phyloP scores from a whole-genome alignment of 30 jellyfish, hydroid and myxozoan species.

The Cassiopea andromeda region DNA sequence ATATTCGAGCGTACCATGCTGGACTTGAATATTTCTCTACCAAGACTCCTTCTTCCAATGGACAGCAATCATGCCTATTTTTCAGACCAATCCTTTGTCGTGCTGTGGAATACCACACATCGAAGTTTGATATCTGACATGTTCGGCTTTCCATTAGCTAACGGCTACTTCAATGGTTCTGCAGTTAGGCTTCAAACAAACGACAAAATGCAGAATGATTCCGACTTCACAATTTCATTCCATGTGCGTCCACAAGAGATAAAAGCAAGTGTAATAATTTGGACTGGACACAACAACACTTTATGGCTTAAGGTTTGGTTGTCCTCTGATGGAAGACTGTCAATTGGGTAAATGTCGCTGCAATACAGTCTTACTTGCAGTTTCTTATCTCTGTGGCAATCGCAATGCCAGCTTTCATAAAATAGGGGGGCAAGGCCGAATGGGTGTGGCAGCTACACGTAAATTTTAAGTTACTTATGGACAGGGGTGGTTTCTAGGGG shows the following conservation, averaged over 20 bases:
- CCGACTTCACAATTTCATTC: constrained; percentile 31
- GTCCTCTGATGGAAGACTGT: neutral
- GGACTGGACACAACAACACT: neutral
- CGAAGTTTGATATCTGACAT: neutral
- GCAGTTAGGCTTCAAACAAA: neutral
- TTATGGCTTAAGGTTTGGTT: neutral
- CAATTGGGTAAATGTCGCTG: neutral
- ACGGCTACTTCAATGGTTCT: constrained; percentile 26
- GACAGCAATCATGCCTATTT: neutral
- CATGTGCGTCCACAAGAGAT: constrained; percentile 18
- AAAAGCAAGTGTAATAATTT: neutral
- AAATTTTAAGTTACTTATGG: too few species aligned
- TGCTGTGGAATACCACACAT: neutral
- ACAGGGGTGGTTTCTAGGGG: too few species aligned
- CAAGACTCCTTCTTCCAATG: constrained; percentile 29
- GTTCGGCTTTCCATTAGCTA: constrained; percentile 51
- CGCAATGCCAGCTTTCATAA: too few species aligned
- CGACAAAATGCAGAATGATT: neutral
- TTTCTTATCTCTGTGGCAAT: too few species aligned
- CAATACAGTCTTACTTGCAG: neutral
- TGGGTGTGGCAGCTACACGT: too few species aligned
- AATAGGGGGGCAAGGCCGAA: too few species aligned
- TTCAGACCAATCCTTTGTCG: neutral
- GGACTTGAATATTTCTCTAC: constrained; percentile 26
- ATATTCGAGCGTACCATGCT: neutral